Evolutionary conservation across 2,888 invertebrate species (phyloP), one percentile per base, ranked within the genome.

Genomic region (Cephus spinipes): DNA sequence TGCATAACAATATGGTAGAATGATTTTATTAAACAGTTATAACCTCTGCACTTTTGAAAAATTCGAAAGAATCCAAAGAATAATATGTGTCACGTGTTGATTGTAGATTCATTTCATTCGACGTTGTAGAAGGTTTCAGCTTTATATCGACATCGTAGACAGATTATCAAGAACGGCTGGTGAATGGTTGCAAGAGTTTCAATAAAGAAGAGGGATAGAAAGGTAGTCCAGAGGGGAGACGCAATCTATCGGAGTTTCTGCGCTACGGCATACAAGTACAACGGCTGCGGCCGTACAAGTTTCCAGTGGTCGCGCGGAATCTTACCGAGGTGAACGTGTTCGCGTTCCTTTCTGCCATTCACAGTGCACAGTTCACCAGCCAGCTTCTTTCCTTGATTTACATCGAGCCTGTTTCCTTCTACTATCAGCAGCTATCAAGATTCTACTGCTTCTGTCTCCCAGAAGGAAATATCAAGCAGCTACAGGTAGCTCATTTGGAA

Each of bases 321-420:
- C 31, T 71, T 32, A 31, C 32, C 31, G 71, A 71, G 71, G 71
- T 71, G 71, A 71, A 71, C 71, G 71, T 32, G 32, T 71, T 71
- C 71, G 71, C 71, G 31, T 71, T 30, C 71, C 32, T 71, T 71
- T 30, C 71, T 32, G 71, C 23, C 71, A 71, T 71, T 71, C 31
- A 71, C 30, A 23, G 71, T 71, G 71, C 12, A 71, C 32, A 31
- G 31, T 55, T 55, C 40, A 55, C 40, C 40, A 55, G 40, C 40
- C 40, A 55, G 40, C 40, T 23, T 55, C 40, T 55, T 23, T 55
- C 2, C 23, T 55, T 55, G 23, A 23, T 23, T 55, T 55, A 55
- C 23, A 23, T 23, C 12, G 71, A 71, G 15, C 71, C 31, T 9
- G 12, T 71, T 31, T 71, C 12, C 71, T 32, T 12, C 31, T 9